Base-by-base conservation (phyloP, 2,888 invertebrate species). In the Zygothrica quintamaculata region DNA sequence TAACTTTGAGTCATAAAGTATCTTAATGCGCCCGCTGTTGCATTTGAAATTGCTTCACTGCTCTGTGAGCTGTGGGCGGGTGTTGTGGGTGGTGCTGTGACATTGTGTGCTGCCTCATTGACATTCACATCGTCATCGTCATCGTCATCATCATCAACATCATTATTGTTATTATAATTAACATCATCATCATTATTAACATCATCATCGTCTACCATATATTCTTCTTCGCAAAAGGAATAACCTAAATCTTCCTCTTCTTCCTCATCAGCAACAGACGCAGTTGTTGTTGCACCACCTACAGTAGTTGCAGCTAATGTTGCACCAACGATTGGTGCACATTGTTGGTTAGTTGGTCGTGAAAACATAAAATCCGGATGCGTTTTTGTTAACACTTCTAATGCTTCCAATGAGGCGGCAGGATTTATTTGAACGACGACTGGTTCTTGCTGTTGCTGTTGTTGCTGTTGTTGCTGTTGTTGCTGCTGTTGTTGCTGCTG, bases 191-290 rank as follows among this genome's bases (percentile, higher is more conserved):
- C 33, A 18, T 42, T 29, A 13, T 56, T 50, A 26, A 46, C 58
- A 12, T 51, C 40, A 4, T 40, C 48, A 18, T 58, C 72, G 42
- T 84, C 74, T 8, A 65, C 66, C 59, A 68, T 47, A 9, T 58
- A 73, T 43, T 86, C 84, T 47, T 89, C 89, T 59, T 89, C 89
- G 60, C 86, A 88, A 29, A 77, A 89, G 8, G 89, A 88, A 57
- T 89, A 87, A 26, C 90, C 85, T 15, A 87, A 69, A 48, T 89
- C 89, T 64, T 89, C 89, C 5, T 88, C 87, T 33, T 87, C 88
- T 16, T 85, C 81, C 15, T 77, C 60, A 7, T 25, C 37, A 15
- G 6, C 36, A 8, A 18, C 18, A 44, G 42, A 43, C 55, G 62
- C 58, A 48, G n/a, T 43, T 44, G 44, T 50, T 25, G n/a, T 47